Percentiles rank a stretch among this genome's conserved stretches.
These are phyloP conservation scores for Oostethus manadensis DNA, from an alignment of 2,113 vertebrate species.

Conservation along the genomic window DNA sequence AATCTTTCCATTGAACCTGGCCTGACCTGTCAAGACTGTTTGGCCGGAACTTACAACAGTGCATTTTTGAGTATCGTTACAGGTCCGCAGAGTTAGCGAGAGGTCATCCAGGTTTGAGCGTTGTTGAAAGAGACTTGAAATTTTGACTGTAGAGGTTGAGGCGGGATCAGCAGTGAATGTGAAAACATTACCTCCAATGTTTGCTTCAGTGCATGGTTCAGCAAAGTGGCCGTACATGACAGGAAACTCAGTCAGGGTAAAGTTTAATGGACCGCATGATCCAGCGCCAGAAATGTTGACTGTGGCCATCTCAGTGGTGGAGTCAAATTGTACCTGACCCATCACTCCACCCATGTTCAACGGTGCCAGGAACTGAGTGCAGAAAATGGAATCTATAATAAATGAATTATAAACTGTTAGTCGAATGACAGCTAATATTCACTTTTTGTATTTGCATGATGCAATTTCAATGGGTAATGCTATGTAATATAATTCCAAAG, in stretches of 20 bases:
- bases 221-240: slow-evolving; percentile 69
- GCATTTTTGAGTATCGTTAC: slow-evolving; percentile 57
- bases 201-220: slow-evolving; percentile 61
- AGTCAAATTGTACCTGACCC: slow-evolving; percentile 63
- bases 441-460: too few relatives aligned
- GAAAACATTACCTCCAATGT: slow-evolving; percentile 60
- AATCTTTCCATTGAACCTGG: slow-evolving; percentile 59
- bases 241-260: slow-evolving; percentile 68
- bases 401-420: not conserved
- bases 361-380: slow-evolving; percentile 51
- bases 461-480: too few relatives aligned
- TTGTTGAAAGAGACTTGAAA: slow-evolving; percentile 42
- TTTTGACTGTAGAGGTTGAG: slow-evolving; percentile 8
- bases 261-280: slow-evolving; percentile 43
- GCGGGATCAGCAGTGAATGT: slow-evolving; percentile 29
- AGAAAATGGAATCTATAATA: slow-evolving; percentile 54
- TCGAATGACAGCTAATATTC: too few relatives aligned
- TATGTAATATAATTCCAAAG: too few relatives aligned
- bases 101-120: slow-evolving; percentile 59
- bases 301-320: slow-evolving; percentile 31
- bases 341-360: slow-evolving; percentile 75
- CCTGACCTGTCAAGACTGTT: slow-evolving; percentile 51
- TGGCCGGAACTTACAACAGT: slow-evolving; percentile 47
- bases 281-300: slow-evolving; percentile 55
- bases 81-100: slow-evolving; percentile 65